Evolutionary conservation across 2,113 vertebrate genomes (phyloP).

Genomic region (Gnathonemus echidnorhynchus): DNA sequence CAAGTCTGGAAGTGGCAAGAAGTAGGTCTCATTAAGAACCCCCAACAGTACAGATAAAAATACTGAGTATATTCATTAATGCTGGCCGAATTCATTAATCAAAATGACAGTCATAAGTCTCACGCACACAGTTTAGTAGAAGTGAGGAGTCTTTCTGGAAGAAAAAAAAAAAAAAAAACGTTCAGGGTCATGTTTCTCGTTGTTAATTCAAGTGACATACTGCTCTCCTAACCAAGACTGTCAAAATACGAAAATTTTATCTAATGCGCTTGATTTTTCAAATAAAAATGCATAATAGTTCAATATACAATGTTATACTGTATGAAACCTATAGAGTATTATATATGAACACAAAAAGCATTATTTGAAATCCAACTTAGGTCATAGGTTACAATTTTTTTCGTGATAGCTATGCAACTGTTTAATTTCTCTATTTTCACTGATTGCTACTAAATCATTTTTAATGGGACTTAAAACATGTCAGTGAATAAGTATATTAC

Average conservation of each 20-base stretch:
- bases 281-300: not conserved
- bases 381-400: not conserved
- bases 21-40: constrained; percentile 14
- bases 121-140: not conserved
- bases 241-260: not conserved
- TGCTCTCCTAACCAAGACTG: not conserved
- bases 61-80: constrained; percentile 24
- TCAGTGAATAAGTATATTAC: not conserved
- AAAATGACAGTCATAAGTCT: constrained; percentile 24
- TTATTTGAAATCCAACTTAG: not conserved
- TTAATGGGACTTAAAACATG: not conserved
- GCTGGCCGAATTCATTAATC: constrained; percentile 27
- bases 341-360: not conserved
- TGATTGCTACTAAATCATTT: not conserved
- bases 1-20: not conserved
- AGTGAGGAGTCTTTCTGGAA: not conserved
- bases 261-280: not conserved
- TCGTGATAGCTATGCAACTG: not conserved
- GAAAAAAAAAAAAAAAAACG: not conserved
- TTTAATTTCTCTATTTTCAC: not conserved
- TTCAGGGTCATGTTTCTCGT: not conserved
- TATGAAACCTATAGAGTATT: not conserved
- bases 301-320: not conserved
- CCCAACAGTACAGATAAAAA: constrained; percentile 25
- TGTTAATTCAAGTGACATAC: not conserved